Percentiles rank a stretch among this genome's conserved stretches.
phyloP scores from a whole-genome alignment of 2,113 vertebrate species.

The Heteronetta atricapilla region DNA sequence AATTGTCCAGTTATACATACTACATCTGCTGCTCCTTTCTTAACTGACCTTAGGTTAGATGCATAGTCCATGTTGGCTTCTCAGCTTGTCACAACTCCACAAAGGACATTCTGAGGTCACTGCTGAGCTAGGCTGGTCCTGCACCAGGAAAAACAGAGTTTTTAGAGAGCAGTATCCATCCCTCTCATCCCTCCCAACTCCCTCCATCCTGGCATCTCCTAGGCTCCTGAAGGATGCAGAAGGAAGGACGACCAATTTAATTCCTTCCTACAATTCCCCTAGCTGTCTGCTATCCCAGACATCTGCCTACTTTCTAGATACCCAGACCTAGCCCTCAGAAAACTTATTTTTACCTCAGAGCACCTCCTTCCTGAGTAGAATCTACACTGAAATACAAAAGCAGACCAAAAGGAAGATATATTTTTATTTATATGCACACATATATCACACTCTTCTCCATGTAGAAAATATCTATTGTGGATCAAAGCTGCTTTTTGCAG shows the following conservation, averaged over 20 bases:
- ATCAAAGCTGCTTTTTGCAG: background rate
- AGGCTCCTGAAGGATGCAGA: background rate
- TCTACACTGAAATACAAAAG: background rate
- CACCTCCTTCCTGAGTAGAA: background rate
- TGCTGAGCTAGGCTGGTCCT: background rate
- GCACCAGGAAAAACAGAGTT: background rate
- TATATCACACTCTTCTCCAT: fast-evolving
- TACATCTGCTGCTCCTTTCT: background rate
- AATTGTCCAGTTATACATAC: background rate
- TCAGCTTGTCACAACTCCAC: background rate
- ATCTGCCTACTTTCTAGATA: background rate
- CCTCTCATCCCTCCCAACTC: background rate
- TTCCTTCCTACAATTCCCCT: background rate
- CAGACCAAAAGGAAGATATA: background rate
- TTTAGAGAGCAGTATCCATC: background rate
- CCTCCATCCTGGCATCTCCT: background rate
- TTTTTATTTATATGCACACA: background rate
- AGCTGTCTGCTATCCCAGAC: background rate
- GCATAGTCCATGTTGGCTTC: background rate
- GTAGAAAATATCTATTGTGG: background rate
- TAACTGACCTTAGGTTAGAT: background rate
- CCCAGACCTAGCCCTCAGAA: background rate
- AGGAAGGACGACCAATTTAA: background rate
- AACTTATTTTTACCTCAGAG: background rate
- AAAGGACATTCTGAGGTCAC: background rate